phyloP scores from a whole-genome alignment of 2,113 vertebrate genomes.

The Muntiacus muntjak region DNA sequence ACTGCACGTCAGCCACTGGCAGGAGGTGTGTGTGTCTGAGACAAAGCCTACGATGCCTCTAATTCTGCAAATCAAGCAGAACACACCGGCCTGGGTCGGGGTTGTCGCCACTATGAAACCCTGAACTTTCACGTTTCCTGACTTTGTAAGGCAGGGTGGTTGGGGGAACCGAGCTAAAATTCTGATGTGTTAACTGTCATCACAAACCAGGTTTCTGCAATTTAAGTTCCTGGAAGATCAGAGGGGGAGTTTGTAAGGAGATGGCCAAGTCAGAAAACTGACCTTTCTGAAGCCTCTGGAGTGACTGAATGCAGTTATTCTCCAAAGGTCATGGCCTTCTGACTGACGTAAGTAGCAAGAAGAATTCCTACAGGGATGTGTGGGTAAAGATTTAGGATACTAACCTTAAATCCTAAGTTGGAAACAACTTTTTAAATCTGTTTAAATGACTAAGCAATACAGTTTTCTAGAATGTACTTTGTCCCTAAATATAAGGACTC shows the following conservation, averaged over 20 bases:
- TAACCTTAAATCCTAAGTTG: neutral
- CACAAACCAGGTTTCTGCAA: constrained; percentile 45
- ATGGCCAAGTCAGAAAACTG: neutral
- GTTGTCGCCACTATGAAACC: neutral
- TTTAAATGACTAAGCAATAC: neutral
- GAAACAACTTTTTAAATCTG: neutral
- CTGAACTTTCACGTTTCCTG: constrained; percentile 65
- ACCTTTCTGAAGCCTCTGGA: constrained; percentile 33
- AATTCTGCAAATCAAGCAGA: neutral
- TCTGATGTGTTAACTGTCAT: constrained; percentile 16
- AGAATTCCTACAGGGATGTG: neutral
- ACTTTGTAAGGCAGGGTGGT: constrained; percentile 17
- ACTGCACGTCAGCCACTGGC: accelerated
- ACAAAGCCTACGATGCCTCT: neutral
- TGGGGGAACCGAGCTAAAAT: constrained; percentile 48
- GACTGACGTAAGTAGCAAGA: neutral
- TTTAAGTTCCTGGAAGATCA: constrained; percentile 58
- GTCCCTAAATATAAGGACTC: neutral
- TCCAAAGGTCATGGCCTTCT: constrained; percentile 38
- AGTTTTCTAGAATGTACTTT: neutral
- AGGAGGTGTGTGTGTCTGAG: neutral
- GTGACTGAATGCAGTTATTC: neutral
- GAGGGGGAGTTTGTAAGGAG: constrained; percentile 26
- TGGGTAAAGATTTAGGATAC: neutral
- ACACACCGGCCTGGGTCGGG: neutral